Percentiles rank a stretch among this genome's conserved stretches.
These are phyloP conservation scores for Macrosteles quadrilineatus DNA, from an alignment of 1,140 invertebrate genomes.

Conservation along the genomic window DNA sequence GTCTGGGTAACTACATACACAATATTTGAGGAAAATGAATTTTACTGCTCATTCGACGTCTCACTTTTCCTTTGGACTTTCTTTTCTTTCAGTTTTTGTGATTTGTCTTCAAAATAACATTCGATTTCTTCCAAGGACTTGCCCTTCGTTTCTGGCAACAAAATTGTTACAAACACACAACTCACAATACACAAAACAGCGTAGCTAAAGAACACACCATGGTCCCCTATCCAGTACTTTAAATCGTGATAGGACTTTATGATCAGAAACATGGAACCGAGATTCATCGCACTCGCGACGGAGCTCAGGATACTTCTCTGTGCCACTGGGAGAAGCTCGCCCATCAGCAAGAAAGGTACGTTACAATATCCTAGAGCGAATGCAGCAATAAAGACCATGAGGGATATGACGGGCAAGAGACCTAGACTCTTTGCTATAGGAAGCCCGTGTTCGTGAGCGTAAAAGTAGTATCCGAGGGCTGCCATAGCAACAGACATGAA, in stretches of 20 bases:
- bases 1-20: no score
- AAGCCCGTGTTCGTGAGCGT: constrained; percentile 47
- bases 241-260: constrained; percentile 53
- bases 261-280: constrained; percentile 54
- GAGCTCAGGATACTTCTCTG: constrained; percentile 51
- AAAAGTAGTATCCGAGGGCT: constrained; percentile 58
- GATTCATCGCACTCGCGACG: constrained; percentile 51
- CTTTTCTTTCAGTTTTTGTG: background rate
- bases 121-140: constrained; percentile 57
- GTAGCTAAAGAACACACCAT: constrained; percentile 57
- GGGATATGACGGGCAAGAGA: constrained; percentile 52
- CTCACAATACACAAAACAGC: constrained; percentile 52
- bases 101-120: constrained; percentile 42
- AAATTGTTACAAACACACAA: constrained; percentile 51
- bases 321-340: constrained; percentile 54
- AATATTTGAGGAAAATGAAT: no score
- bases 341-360: constrained; percentile 56
- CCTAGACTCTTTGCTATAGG: constrained; percentile 42
- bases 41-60: no score
- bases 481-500: constrained; percentile 57
- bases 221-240: constrained; percentile 45
- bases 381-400: constrained; percentile 54
- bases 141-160: constrained; percentile 61
- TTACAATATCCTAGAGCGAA: constrained; percentile 57
- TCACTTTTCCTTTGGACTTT: background rate